A percentile compares a stretch with the other conserved stretches of the same genome.
Evolutionary conservation across 37 sponge, comb jelly and placozoan species (phyloP).

Genomic region (Aphrocallistes beatrix): DNA sequence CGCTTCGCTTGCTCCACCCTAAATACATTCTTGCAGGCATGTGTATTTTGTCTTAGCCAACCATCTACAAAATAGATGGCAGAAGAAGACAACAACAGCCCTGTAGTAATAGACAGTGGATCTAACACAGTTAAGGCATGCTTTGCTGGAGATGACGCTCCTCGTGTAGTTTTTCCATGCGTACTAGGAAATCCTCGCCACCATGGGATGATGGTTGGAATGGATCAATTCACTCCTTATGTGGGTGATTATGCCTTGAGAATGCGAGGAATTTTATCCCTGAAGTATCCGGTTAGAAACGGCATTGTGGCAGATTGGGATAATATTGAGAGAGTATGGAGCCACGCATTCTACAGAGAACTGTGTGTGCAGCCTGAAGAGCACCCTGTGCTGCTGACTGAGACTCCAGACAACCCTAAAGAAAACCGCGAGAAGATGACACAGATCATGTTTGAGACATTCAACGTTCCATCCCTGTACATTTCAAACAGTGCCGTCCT

Average conservation of each 20-base stretch:
- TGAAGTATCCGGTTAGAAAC: slow-evolving; percentile 42
- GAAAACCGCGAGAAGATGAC: slow-evolving; percentile 55
- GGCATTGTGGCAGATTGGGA: slow-evolving; percentile 49
- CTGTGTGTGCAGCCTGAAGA: slow-evolving; percentile 47
- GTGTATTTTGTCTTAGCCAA: no score
- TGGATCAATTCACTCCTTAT: slow-evolving; percentile 43
- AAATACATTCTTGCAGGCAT: no score
- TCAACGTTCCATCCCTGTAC: slow-evolving; percentile 44
- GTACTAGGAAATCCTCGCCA: slow-evolving; percentile 70
- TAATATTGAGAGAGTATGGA: slow-evolving; percentile 40
- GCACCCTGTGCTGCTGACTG: slow-evolving; percentile 50
- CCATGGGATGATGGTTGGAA: slow-evolving; percentile 26
- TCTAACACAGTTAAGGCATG: slow-evolving; percentile 54
- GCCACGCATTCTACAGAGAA: slow-evolving; percentile 32
- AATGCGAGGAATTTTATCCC: slow-evolving; percentile 41
- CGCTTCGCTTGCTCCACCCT: no score
- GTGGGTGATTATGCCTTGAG: slow-evolving; percentile 48
- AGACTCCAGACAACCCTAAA: slow-evolving; percentile 55
- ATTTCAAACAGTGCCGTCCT: slow-evolving; percentile 56
- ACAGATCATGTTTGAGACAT: no score
- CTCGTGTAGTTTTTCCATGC: slow-evolving; percentile 56
- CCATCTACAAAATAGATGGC: no score
- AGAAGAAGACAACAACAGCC: neutral
- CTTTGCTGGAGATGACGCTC: no score
- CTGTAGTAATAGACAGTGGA: slow-evolving; percentile 23